Evolutionary conservation across 1,140 invertebrate genomes (phyloP).

Genomic region (Drosophila sucinea): DNA sequence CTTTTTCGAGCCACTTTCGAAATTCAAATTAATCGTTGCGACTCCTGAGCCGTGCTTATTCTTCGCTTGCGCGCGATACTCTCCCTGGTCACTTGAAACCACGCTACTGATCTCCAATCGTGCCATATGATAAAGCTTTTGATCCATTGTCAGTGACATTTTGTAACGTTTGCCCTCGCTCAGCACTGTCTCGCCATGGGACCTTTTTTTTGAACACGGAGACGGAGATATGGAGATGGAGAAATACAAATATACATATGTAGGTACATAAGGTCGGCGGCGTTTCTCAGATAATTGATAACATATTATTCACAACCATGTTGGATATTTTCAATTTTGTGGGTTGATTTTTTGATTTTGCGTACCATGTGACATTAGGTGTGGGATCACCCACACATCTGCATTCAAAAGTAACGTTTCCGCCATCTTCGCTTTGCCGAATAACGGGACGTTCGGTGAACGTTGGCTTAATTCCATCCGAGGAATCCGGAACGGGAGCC

Average conservation of each 20-base stretch:
- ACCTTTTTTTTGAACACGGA: conserved; percentile 86
- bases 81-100: conserved; percentile 93
- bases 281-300: background rate
- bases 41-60: conserved; percentile 96
- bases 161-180: conserved; percentile 90
- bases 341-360: conserved; percentile 9
- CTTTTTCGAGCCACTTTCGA: conserved; percentile 95
- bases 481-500: conserved; percentile 90
- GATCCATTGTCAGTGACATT: conserved; percentile 91
- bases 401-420: conserved; percentile 97
- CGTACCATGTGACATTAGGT: conserved; percentile 95
- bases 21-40: conserved; percentile 98
- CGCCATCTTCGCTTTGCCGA: conserved; percentile 96
- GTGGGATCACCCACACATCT: conserved; percentile 97
- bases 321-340: conserved; percentile 7
- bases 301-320: conserved; percentile 1
- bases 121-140: conserved; percentile 94
- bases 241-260: conserved; percentile 2
- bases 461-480: conserved; percentile 95
- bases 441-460: conserved; percentile 98
- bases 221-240: conserved; percentile 1
- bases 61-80: conserved; percentile 96
- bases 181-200: conserved; percentile 91
- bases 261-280: background rate
- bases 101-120: conserved; percentile 93